phyloP scores from a whole-genome alignment of 2,113 vertebrate species.

The Apeltes quadracus region DNA sequence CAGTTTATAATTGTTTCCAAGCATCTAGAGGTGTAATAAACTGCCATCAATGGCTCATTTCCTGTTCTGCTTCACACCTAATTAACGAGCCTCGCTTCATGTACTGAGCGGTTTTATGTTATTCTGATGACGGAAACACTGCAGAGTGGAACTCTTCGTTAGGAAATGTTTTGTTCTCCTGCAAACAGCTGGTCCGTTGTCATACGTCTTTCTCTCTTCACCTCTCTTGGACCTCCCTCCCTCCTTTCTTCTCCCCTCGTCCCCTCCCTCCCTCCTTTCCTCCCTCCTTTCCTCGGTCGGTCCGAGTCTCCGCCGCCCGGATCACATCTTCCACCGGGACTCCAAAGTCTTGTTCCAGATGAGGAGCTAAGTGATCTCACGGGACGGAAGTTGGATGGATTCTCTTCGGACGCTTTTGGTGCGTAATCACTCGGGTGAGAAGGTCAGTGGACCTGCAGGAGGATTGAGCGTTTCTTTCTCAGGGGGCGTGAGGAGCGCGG shows the following conservation, averaged over 20 bases:
- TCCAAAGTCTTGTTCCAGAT: too few relatives aligned
- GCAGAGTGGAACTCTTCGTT: too few relatives aligned
- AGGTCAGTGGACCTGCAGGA: slow-evolving; percentile 1
- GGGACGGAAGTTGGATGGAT: slow-evolving; percentile 19
- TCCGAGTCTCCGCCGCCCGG: slow-evolving; percentile 10
- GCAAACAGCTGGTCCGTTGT: too few relatives aligned
- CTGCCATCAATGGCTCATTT: too few relatives aligned
- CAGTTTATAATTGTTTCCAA: too few relatives aligned
- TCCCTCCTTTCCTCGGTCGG: not conserved
- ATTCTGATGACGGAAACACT: too few relatives aligned
- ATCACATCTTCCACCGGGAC: slow-evolving; percentile 11
- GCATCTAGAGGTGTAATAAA: too few relatives aligned
- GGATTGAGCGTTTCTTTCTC: not conserved
- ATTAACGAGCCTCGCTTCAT: too few relatives aligned
- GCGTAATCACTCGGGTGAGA: slow-evolving; percentile 27
- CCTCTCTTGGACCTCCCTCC: not conserved
- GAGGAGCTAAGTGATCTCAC: not conserved
- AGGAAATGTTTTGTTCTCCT: too few relatives aligned
- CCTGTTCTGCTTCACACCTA: too few relatives aligned
- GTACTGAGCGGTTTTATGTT: too few relatives aligned
- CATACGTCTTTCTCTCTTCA: not conserved
- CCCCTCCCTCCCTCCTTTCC: not conserved
- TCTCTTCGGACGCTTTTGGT: not conserved
- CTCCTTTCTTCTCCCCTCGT: not conserved
- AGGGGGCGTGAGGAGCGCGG: too few relatives aligned